phyloP scores from a whole-genome alignment of 2,113 vertebrate species.

The Pluvianellus socialis region DNA sequence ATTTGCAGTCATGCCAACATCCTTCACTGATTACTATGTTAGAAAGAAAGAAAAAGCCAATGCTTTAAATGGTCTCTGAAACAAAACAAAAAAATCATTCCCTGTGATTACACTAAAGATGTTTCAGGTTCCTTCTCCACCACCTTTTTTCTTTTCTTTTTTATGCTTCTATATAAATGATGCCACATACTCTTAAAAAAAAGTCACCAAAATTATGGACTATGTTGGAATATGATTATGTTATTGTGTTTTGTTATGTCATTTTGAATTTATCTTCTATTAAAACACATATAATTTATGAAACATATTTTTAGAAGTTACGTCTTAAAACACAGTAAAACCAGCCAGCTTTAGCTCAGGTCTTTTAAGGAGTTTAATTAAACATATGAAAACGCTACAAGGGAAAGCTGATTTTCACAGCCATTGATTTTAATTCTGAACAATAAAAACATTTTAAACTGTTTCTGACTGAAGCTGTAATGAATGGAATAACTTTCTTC shows the following conservation, averaged over 20 bases:
- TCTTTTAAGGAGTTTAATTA: neutral
- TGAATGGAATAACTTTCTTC: neutral
- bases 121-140: fast-evolving
- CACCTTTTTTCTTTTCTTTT: neutral
- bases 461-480: neutral
- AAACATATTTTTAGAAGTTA: neutral
- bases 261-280: neutral
- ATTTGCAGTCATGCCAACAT: neutral
- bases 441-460: neutral
- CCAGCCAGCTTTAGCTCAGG: neutral
- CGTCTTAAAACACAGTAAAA: neutral
- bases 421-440: neutral
- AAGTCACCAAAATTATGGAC: neutral
- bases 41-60: neutral
- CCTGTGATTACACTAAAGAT: neutral
- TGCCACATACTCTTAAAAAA: neutral
- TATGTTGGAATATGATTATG: neutral
- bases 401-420: neutral
- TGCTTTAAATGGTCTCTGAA: neutral
- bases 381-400: neutral
- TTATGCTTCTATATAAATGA: neutral
- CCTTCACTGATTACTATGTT: neutral
- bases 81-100: neutral
- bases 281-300: neutral
- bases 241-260: neutral